A percentile compares a stretch with the other conserved stretches of the same genome.
These are phyloP conservation scores for Colistium nudipinnis DNA, from an alignment of 2,113 vertebrate species.

Conservation along the genomic window DNA sequence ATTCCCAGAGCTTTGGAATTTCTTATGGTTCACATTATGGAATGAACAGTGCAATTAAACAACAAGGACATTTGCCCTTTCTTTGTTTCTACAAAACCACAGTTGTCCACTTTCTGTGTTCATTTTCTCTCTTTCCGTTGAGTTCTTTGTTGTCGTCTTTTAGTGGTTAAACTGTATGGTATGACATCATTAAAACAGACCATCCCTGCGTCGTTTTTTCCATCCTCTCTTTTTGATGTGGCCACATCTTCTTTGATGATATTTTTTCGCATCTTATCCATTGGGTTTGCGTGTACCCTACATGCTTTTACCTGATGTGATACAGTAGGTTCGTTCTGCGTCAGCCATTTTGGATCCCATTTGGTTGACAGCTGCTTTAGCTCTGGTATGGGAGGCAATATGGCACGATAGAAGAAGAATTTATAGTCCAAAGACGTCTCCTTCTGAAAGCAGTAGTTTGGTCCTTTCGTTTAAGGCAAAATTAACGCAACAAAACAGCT, in stretches of 20 bases:
- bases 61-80: conserved; percentile 55
- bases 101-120: conserved; percentile 67
- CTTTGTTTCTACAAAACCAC: conserved; percentile 63
- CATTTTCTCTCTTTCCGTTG: conserved; percentile 35
- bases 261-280: conserved; percentile 30
- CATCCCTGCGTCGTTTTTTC: conserved; percentile 12
- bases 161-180: conserved; percentile 73
- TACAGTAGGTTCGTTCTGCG: conserved; percentile 21
- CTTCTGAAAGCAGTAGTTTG: conserved; percentile 40
- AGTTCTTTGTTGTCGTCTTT: conserved; percentile 48
- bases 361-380: conserved; percentile 33
- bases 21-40: conserved; percentile 80
- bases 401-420: conserved; percentile 26
- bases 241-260: conserved; percentile 20
- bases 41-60: conserved; percentile 81
- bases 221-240: conserved; percentile 4
- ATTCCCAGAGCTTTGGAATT: conserved; percentile 74
- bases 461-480: conserved; percentile 55
- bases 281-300: background rate
- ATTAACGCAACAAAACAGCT: conserved; percentile 53
- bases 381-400: conserved; percentile 23
- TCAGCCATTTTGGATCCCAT: conserved; percentile 25
- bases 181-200: conserved; percentile 56
- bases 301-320: conserved; percentile 20
- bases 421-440: conserved; percentile 19